Evolutionary conservation across 2,113 vertebrate species (phyloP).

Genomic region (Aphyosemion australe): DNA sequence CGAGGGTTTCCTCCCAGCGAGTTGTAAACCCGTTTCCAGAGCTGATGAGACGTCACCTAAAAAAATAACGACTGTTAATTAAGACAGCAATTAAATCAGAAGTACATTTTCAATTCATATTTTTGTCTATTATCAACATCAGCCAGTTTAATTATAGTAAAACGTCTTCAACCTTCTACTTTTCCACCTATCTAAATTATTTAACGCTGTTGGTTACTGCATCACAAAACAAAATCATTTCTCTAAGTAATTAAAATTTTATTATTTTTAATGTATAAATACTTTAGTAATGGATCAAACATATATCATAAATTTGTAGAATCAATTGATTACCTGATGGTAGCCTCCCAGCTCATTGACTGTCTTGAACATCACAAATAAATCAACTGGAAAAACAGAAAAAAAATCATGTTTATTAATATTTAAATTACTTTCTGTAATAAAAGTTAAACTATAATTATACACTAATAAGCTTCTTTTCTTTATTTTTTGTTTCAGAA

Average conservation of each 20-base stretch:
- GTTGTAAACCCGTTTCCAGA: slow-evolving; percentile 85
- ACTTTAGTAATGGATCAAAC: not conserved
- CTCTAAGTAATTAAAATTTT: too few relatives aligned
- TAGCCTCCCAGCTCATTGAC: slow-evolving; percentile 78
- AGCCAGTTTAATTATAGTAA: too few relatives aligned
- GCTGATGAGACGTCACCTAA: slow-evolving; percentile 80
- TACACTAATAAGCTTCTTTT: too few relatives aligned
- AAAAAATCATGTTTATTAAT: not conserved
- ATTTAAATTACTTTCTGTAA: too few relatives aligned
- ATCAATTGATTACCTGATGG: slow-evolving; percentile 68
- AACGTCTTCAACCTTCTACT: too few relatives aligned
- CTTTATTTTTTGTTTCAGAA: too few relatives aligned
- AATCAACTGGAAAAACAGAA: slow-evolving; percentile 70
- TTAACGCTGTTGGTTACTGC: too few relatives aligned
- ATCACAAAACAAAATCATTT: too few relatives aligned
- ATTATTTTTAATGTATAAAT: not conserved
- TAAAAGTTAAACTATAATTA: too few relatives aligned
- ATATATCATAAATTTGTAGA: not conserved
- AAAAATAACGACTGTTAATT: not conserved
- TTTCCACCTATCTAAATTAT: too few relatives aligned
- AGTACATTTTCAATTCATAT: not conserved
- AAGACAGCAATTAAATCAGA: not conserved
- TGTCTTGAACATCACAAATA: slow-evolving; percentile 79
- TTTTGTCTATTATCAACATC: not conserved
- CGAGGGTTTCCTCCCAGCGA: slow-evolving; percentile 80